phyloP scores from a whole-genome alignment of 2,888 invertebrate species.

The Drosophila vallismaia region DNA sequence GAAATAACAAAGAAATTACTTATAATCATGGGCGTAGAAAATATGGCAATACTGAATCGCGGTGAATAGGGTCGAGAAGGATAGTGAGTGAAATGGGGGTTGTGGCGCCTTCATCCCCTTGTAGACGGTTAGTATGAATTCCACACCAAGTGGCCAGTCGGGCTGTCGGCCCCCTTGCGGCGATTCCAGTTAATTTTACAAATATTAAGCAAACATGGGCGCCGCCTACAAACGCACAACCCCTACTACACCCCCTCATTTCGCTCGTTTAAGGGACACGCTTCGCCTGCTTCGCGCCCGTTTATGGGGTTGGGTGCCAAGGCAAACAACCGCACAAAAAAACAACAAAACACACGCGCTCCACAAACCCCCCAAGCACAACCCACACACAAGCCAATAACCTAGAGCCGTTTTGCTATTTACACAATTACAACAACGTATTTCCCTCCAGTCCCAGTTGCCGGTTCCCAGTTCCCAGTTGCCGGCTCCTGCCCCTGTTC shows the following conservation, averaged over 20 bases:
- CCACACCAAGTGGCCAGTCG: slow-evolving; percentile 26
- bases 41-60: neutral
- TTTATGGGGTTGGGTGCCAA: slow-evolving; percentile 28
- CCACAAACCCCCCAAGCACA: slow-evolving; percentile 26
- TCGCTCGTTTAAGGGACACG: neutral
- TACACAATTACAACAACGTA: slow-evolving; percentile 67
- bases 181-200: slow-evolving; percentile 56
- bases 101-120: neutral
- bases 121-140: slow-evolving; percentile 21
- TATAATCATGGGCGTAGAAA: no score
- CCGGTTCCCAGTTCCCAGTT: neutral
- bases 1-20: no score
- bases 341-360: slow-evolving; percentile 45
- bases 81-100: neutral
- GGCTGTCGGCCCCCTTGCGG: slow-evolving; percentile 15
- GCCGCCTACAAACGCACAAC: slow-evolving; percentile 25
- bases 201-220: slow-evolving; percentile 51
- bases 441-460: neutral
- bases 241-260: neutral
- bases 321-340: slow-evolving; percentile 54
- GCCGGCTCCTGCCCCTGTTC: neutral
- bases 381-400: slow-evolving; percentile 60
- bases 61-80: neutral
- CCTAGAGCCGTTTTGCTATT: slow-evolving; percentile 67
- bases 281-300: slow-evolving; percentile 5